These are phyloP conservation scores for Meliscaeva auricollis DNA, from an alignment of 2,888 invertebrate species.

Conservation along the genomic window DNA sequence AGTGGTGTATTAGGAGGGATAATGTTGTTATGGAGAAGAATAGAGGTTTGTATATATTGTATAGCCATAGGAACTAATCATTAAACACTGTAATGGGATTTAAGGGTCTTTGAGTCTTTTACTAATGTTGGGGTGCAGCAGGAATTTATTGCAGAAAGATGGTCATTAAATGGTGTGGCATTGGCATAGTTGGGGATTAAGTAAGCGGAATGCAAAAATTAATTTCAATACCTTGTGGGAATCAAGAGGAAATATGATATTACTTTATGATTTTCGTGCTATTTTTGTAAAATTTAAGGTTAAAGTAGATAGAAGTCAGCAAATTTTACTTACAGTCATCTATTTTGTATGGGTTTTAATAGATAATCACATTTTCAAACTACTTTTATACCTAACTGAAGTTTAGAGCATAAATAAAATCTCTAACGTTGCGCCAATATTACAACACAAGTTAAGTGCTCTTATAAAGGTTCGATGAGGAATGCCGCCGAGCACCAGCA, in stretches of 20 bases:
- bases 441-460: too few relatives aligned
- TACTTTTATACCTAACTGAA: too few relatives aligned
- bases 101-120: constrained; percentile 55
- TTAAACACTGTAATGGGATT: constrained; percentile 74
- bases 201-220: constrained; percentile 59
- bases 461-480: too few relatives aligned
- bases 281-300: too few relatives aligned
- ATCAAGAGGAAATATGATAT: constrained; percentile 57
- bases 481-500: too few relatives aligned
- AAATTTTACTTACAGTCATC: too few relatives aligned
- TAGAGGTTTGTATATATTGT: constrained; percentile 12
- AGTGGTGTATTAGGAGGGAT: constrained; percentile 55
- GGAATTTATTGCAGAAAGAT: constrained; percentile 71
- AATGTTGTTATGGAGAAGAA: constrained; percentile 66
- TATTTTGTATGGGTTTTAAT: too few relatives aligned
- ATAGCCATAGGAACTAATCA: constrained; percentile 64
- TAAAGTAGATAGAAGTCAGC: too few relatives aligned
- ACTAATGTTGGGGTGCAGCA: constrained; percentile 66
- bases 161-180: constrained; percentile 60
- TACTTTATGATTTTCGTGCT: not conserved
- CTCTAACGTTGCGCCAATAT: too few relatives aligned
- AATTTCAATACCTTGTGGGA: constrained; percentile 54
- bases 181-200: constrained; percentile 41
- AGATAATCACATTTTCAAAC: too few relatives aligned
- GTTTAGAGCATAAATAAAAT: too few relatives aligned